These are phyloP conservation scores for Chloromyia formosa DNA, from an alignment of 2,888 invertebrate genomes.

Conservation along the genomic window DNA sequence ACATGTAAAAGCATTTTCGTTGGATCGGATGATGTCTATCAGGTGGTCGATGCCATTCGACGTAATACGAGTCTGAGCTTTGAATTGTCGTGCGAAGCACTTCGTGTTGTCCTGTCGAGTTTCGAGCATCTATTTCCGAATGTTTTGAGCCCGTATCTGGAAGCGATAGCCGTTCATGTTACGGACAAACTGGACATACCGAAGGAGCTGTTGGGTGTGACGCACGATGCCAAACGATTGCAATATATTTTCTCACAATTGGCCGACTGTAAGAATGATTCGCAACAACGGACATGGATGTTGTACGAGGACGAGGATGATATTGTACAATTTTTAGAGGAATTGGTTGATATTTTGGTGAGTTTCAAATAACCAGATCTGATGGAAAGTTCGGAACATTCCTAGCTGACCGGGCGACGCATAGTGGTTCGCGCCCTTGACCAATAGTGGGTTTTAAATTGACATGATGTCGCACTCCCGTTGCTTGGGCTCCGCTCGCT, in stretches of 20 bases:
- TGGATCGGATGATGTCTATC: constrained; percentile 70
- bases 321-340: constrained; percentile 84
- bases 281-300: constrained; percentile 95
- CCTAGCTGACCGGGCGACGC: too few species aligned
- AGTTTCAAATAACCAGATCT: constrained; percentile 52
- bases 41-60: constrained; percentile 81
- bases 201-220: constrained; percentile 72
- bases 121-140: constrained; percentile 67
- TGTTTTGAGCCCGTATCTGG: constrained; percentile 69
- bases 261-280: constrained; percentile 91
- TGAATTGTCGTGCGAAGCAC: constrained; percentile 84
- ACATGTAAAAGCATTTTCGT: constrained; percentile 50
- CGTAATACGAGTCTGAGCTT: constrained; percentile 86
- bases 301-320: constrained; percentile 91
- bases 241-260: constrained; percentile 84
- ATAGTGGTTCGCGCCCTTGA: too few species aligned
- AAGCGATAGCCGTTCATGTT: constrained; percentile 70
- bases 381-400: not conserved
- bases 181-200: constrained; percentile 71
- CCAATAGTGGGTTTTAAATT: too few species aligned
- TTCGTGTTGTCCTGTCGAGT: constrained; percentile 76
- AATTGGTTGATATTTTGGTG: constrained; percentile 85
- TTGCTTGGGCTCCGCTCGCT: too few species aligned
- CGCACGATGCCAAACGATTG: constrained; percentile 84
- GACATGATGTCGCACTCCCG: too few species aligned